Evolutionary conservation across 2,113 vertebrate species (phyloP).

Genomic region (Ahaetulla prasina): DNA sequence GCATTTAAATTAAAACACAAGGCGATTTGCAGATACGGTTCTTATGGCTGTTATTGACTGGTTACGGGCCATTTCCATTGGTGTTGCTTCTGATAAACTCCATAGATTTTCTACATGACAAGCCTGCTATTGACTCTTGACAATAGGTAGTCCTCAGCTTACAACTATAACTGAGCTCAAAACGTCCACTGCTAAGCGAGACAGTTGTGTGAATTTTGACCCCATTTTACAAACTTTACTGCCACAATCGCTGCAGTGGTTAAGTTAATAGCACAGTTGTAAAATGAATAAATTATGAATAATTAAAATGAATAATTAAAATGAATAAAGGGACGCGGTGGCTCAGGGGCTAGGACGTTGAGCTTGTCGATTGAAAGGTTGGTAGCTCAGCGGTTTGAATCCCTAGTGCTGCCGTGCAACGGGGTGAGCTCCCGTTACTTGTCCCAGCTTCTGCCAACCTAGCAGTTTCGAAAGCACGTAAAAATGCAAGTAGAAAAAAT

Average conservation of each 20-base stretch:
- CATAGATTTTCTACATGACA: not conserved
- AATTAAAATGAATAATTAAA: too few species aligned
- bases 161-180: not conserved
- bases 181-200: not conserved
- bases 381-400: too few species aligned
- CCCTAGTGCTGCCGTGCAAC: too few species aligned
- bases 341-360: too few species aligned
- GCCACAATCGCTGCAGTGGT: not conserved
- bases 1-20: not conserved
- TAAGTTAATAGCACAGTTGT: not conserved
- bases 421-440: too few species aligned
- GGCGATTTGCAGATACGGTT: not conserved
- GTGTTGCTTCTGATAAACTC: not conserved
- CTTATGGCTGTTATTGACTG: not conserved
- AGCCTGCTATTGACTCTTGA: not conserved
- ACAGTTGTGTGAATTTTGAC: not conserved
- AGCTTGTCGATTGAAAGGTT: too few species aligned
- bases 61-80: not conserved
- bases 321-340: too few species aligned
- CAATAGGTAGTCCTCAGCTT: not conserved
- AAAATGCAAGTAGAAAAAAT: too few species aligned
- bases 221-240: not conserved
- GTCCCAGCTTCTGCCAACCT: too few species aligned
- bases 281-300: too few species aligned
- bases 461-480: too few species aligned